Base-by-base conservation (phyloP, 2,797 vertebrate genomes). In the Myotis vivesi region DNA sequence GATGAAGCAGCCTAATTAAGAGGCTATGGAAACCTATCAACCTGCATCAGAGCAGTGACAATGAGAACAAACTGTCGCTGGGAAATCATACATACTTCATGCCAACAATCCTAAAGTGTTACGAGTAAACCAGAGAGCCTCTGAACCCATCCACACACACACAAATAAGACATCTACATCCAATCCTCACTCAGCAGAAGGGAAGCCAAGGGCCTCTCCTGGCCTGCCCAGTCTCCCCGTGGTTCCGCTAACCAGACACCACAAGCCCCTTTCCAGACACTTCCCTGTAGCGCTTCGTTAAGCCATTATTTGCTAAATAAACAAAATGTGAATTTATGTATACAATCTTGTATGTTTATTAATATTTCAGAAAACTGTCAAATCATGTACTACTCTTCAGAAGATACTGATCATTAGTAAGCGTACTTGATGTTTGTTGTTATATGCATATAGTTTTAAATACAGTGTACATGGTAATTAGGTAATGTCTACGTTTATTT, bases 371-470 rank as follows among this genome's bases (percentile, higher is more conserved):
- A 94, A 80, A 84, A 57, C 51, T 23, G 76, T 84, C 73, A 87
- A 77, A 76, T 36, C 36, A 41, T 30, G 30, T 22, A 87, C 12
- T 4, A 72, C 7, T 5, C 10, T 36, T 90, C 44, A 64, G 23
- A 89, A 83, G 86, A n/a, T 36, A 36, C 13, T 55, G 20, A 33
- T 8, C 30, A 41, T 73, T 38, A 88, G 17, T 22, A 69, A 22
- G 55, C 30, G n/a, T 88, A 66, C 44, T 3, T 77, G 8, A 30
- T 68, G 55, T n/a, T 64, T 91, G 51, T n/a, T 84, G 49, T 36
- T 57, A 23, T 5, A 88, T 72, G 30, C 66, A 91, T 81, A 59
- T 7, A 69, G 51, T 81, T 94, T 69, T 53, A 88, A 92, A 87
- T 41, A 80, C 0, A 73, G 19, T 25, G 2, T 62, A 41, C 55